Base-by-base conservation (phyloP, 2,113 vertebrate species). In the Tupaia chinensis region DNA sequence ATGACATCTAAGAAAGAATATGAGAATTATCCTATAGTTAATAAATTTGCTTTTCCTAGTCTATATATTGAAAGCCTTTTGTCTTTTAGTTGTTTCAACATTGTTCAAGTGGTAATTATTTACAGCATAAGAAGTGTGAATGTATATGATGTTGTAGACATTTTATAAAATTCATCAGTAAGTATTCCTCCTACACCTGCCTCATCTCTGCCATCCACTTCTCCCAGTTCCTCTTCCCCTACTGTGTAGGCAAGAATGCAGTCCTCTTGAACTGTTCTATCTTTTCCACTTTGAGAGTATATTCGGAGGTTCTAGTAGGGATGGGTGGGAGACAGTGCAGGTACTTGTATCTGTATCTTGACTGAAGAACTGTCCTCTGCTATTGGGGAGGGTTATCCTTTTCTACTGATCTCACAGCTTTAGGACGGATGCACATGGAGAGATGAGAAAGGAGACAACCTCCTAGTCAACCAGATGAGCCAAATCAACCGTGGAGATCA, bases 91-190 rank as follows among this genome's bases (percentile, higher is more conserved):
- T 69, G 29, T 69, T 69, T 69, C 15, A 80, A 76, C 22, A 69
- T 82, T 87, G 23, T 94, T 94, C 19, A 92, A 73, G 82, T 94
- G 81, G 58, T 66, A 80, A 72, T 56, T 93, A 66, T 93, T 90
- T 91, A 84, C 1, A 76, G 32, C 12, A 44, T 44, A 66, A 88
- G 83, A 91, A 70, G 27, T 78, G 32, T 94, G 89, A 94, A 73
- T 92, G 56, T 84, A 92, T 65, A 58, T 58, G 68, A 66, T 72
- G 19, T 87, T 86, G 82, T 17, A 77, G 80, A 72, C 77, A 54
- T 77, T 86, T 93, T 29, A 69, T 66, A 79, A 72, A 53, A 34
- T 93, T 93, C 34, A 68, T 83, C 76, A 68, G 16, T 79, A 83
- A 90, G 44, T 34, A 63, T 68, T 89, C 23, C 91, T 91, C 63